Conservation (phyloP, 1,140 invertebrate species). For the Theocolax elegans region DNA sequence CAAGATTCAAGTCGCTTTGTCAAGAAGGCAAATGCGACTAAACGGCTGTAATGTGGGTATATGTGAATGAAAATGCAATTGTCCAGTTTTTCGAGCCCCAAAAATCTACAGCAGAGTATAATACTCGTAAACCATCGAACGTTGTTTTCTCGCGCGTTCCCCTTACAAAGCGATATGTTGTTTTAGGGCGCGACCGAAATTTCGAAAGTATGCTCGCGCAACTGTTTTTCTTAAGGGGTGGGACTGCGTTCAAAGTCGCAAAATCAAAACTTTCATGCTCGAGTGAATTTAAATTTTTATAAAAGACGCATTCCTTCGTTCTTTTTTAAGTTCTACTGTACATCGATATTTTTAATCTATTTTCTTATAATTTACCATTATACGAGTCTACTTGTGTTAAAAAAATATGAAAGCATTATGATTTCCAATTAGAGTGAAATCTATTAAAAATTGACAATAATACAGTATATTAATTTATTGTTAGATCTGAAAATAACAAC, state of each 20-base stretch:
- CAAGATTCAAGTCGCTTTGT: conserved; percentile 63
- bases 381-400: too few species aligned
- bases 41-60: conserved; percentile 60
- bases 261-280: conserved; percentile 35
- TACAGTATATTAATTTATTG: too few species aligned
- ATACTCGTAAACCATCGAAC: neutral
- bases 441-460: too few species aligned
- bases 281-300: conserved; percentile 7
- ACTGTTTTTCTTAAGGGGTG: conserved; percentile 17
- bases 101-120: neutral
- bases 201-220: conserved; percentile 1
- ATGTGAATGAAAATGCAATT: conserved; percentile 62
- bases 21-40: conserved; percentile 65
- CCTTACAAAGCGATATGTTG: conserved; percentile 37
- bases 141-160: neutral
- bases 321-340: too few species aligned
- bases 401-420: too few species aligned
- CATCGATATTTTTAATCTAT: too few species aligned
- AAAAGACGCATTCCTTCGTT: neutral
- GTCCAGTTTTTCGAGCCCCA: conserved; percentile 42
- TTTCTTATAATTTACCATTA: conserved; percentile 13
- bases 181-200: conserved; percentile 44
- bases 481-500: too few species aligned
- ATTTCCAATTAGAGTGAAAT: too few species aligned
- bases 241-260: conserved; percentile 27